phyloP scores from a whole-genome alignment of 2,888 invertebrate species.

The Aricia artaxerxes region DNA sequence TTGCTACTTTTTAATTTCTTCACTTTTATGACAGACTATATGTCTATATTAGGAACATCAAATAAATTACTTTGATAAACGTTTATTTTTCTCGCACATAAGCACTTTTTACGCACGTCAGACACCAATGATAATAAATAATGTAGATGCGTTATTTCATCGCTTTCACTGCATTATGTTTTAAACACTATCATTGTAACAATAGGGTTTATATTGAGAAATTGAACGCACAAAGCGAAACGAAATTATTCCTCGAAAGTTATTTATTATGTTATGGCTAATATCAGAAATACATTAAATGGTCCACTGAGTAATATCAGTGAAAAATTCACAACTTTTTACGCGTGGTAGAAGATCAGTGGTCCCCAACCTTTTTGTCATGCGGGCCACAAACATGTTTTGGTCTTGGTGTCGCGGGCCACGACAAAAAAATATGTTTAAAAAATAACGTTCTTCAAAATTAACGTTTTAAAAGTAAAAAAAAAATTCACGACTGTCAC shows the following conservation, averaged over 20 bases:
- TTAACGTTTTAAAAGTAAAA: no score
- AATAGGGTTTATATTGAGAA: not conserved
- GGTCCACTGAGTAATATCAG: not conserved
- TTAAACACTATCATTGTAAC: not conserved
- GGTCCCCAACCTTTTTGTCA: no score
- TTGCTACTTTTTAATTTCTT: no score
- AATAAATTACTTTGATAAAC: not conserved
- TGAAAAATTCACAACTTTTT: no score
- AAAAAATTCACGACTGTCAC: no score
- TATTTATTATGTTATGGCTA: not conserved
- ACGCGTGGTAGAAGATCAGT: no score
- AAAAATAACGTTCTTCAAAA: no score
- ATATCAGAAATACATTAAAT: conserved; percentile 31
- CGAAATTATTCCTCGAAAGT: conserved; percentile 30
- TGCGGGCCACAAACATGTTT: no score
- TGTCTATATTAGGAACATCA: no score
- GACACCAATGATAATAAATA: not conserved
- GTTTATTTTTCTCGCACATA: not conserved
- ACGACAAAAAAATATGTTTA: no score
- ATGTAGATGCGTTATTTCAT: not conserved
- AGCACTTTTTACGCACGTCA: not conserved
- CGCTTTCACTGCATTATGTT: not conserved
- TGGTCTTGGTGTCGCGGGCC: no score
- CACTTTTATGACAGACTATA: no score
- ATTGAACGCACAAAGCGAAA: not conserved